These are phyloP conservation scores for Rutilus rutilus DNA, from an alignment of 2,113 vertebrate species.

Conservation along the genomic window DNA sequence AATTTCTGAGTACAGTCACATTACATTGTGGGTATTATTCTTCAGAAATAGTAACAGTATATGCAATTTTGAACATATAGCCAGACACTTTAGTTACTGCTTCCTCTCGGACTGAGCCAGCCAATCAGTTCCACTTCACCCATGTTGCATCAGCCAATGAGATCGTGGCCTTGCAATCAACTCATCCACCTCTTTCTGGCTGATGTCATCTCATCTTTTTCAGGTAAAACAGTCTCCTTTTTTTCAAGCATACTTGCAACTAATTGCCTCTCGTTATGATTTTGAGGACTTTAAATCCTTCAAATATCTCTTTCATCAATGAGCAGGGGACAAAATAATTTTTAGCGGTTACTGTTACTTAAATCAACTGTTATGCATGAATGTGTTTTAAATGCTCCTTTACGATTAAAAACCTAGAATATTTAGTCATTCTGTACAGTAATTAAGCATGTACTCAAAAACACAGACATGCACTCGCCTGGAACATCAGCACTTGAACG, in stretches of 20 bases:
- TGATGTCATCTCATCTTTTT: slow-evolving; percentile 19
- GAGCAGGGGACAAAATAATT: not conserved
- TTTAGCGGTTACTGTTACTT: not conserved
- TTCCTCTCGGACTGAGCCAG: not conserved
- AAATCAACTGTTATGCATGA: not conserved
- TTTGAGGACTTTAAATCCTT: slow-evolving; percentile 51
- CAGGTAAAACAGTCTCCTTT: slow-evolving; percentile 4
- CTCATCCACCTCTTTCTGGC: not conserved
- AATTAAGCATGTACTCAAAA: not conserved
- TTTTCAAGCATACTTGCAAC: slow-evolving; percentile 35
- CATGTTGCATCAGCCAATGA: slow-evolving; percentile 2
- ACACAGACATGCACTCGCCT: not conserved
- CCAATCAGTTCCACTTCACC: slow-evolving; percentile 31
- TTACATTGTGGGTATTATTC: not conserved
- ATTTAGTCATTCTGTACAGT: not conserved
- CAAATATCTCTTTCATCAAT: not conserved
- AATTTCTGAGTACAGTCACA: not conserved
- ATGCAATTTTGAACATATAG: not conserved
- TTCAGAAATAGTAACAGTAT: not conserved
- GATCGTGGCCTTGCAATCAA: not conserved
- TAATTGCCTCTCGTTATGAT: slow-evolving; percentile 66
- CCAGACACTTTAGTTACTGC: not conserved
- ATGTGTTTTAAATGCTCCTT: not conserved
- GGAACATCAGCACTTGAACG: not conserved
- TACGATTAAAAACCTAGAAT: slow-evolving; percentile 1